A percentile compares a stretch with the other conserved stretches of the same genome.
These are phyloP conservation scores for Lycopodina hypogea DNA, from an alignment of 37 sponge, comb jelly and placozoan genomes.

Conservation along the genomic window DNA sequence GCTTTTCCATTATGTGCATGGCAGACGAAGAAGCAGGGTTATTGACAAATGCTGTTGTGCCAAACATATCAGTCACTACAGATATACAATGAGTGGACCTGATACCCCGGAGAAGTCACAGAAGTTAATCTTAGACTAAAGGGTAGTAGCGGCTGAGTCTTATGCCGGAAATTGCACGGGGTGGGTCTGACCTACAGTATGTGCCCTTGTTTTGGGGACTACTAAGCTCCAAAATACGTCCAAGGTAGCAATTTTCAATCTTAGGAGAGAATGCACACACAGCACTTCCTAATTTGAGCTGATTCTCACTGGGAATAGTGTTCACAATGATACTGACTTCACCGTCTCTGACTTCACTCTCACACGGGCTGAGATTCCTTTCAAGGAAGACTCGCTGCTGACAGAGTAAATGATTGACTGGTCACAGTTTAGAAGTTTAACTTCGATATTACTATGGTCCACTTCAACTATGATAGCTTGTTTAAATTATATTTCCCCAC, in stretches of 20 bases:
- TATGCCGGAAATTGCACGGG: not conserved
- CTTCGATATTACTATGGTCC: conserved; percentile 18
- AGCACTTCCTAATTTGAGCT: not conserved
- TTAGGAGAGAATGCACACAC: conserved; percentile 10
- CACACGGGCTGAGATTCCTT: not conserved
- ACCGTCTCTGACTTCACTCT: too few relatives aligned
- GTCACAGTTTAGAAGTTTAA: conserved; percentile 16
- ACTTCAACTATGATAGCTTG: conserved; percentile 22
- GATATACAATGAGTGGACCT: conserved; percentile 13
- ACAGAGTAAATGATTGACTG: conserved; percentile 19
- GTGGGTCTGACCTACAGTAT: not conserved
- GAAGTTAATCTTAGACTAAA: conserved; percentile 5
- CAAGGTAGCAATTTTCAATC: not conserved
- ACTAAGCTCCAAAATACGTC: conserved; percentile 6
- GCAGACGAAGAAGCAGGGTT: not conserved
- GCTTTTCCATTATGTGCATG: conserved; percentile 9
- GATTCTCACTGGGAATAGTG: not conserved
- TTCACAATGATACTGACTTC: conserved; percentile 20
- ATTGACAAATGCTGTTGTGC: conserved; percentile 9
- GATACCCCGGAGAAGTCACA: conserved; percentile 24
- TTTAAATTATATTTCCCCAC: conserved; percentile 16
- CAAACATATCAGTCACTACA: conserved; percentile 10
- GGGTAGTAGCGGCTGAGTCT: not conserved
- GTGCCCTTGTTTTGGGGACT: not conserved
- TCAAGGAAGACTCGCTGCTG: conserved; percentile 5